phyloP scores from a whole-genome alignment of 2,113 vertebrate genomes.

The Dinomys branickii region DNA sequence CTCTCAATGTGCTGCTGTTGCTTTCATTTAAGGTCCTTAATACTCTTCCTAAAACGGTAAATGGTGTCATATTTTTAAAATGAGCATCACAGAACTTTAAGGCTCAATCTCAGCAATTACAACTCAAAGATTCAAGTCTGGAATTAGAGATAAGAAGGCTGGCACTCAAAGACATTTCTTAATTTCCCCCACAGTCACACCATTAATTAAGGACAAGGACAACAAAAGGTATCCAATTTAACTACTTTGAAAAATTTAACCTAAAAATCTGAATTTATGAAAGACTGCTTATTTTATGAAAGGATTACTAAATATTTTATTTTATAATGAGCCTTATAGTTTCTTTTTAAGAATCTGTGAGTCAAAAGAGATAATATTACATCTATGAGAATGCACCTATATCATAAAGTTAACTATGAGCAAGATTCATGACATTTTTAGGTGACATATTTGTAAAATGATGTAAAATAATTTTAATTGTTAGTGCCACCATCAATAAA shows the following conservation, averaged over 20 bases:
- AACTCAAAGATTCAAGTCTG: background rate
- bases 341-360: conserved; percentile 50
- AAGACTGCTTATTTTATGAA: conserved; percentile 19
- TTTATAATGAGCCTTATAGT: background rate
- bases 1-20: background rate
- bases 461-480: conserved; percentile 49
- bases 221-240: background rate
- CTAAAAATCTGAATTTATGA: conserved; percentile 29
- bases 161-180: background rate
- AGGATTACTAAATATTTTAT: background rate
- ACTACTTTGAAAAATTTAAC: conserved; percentile 41
- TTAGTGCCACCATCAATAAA: conserved; percentile 1
- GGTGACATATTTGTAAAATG: conserved; percentile 37
- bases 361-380: conserved; percentile 21
- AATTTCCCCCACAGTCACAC: background rate
- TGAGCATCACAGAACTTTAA: conserved; percentile 42
- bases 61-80: conserved; percentile 40
- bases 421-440: conserved; percentile 36
- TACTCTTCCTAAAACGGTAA: background rate
- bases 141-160: conserved; percentile 29
- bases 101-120: conserved; percentile 20
- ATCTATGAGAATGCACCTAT: conserved; percentile 8
- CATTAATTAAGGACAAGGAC: conserved; percentile 21
- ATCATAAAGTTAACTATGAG: conserved; percentile 41
- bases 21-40: conserved; percentile 27